Evolutionary conservation across 2,888 invertebrate genomes (phyloP), one percentile per base, ranked within the genome.

Genomic region (Thereva nobilitata): DNA sequence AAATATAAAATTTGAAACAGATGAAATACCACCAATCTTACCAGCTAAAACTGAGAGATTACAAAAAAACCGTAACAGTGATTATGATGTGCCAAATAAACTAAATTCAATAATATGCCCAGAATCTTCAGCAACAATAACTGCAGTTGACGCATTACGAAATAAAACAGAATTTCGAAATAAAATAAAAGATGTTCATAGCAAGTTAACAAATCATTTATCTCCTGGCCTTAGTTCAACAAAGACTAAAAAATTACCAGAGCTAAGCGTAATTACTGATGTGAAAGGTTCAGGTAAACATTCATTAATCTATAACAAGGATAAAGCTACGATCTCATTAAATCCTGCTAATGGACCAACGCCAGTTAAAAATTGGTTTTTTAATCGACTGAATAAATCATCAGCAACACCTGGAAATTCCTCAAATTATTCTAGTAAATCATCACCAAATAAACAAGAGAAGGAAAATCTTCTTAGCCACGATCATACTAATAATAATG

Each of bases 1-100:
- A 23, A 67, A 69, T 52, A 47, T 50, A 38, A 67, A 57, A n/a
- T 66, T 64, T 1, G 70, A n/a, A n/a, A n/a, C n/a, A n/a, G n/a
- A 68, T 23, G 23, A 23, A 23, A 2, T 23, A n/a, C 72, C 73
- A 37, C 73, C 74, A 5, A 71, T 64, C 10, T n/a, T 68, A n/a
- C 69, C 78, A 0, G 71, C 74, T 5, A 69, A 78, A 68, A 64
- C 8, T 5, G 63, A 52, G 4, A 68, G 42, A 45, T 23, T 12
- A 40, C 7, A 47, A 23, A 44, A 57, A 37, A 38, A 37, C 7
- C 6, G 5, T 8, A 40, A 44, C 44, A 34, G 10, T 61, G 78
- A 79, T 65, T 80, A 80, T 44, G 79, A 80, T 72, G 74, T 80
- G 68, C 79, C 79, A 66, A 80, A 79, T 67, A 76, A 3, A 34